Evolutionary conservation across 2,797 vertebrate genomes (phyloP), one percentile per base, ranked within the genome.

Genomic region (Melanotaenia nigrans): DNA sequence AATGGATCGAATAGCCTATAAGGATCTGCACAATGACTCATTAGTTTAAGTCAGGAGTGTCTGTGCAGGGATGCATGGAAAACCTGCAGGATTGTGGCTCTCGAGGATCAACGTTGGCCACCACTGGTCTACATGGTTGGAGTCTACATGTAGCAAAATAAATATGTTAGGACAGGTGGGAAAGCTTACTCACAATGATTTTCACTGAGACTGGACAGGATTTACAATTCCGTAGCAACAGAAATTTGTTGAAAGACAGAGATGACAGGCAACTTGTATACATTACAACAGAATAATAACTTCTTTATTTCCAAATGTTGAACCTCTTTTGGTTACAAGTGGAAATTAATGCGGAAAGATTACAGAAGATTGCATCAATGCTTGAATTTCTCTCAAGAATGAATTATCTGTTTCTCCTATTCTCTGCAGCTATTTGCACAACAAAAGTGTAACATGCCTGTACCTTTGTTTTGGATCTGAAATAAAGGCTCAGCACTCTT

Each of bases 331-430:
- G 13, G 54, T 33, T 30, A 33, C 3, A 57, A 47, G 25, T 33
- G 40, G 28, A 67, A 57, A 67, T 67, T 16, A 57, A 67, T 5
- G 51, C 38, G 32, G 54, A 47, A 47, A 35, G n/a, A 57, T 67
- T 67, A 28, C 65, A 33, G n/a, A 22, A 49, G 47, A 49, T 49
- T 49, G n/a, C 47, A 49, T 49, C 47, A 8, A 67, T 0, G 33
- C 63, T 54, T 65, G 5, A 11, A 13, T 57, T 45, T 57, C 20
- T 67, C 38, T 24, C n/a, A 47, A 47, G 45, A 47, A n/a, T 20
- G 22, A 49, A 22, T 49, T 22, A 22, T n/a, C 47, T 3, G n/a
- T 49, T 49, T 9, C 20, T 49, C 2, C n/a, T 49, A 3, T 22
- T 49, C 47, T 22, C 47, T 22, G 47, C 47, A 49, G 47, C 47